Evolutionary conservation across 1,140 invertebrate genomes (phyloP), one percentile per base, ranked within the genome.

Genomic region (Leptopilina boulardi): DNA sequence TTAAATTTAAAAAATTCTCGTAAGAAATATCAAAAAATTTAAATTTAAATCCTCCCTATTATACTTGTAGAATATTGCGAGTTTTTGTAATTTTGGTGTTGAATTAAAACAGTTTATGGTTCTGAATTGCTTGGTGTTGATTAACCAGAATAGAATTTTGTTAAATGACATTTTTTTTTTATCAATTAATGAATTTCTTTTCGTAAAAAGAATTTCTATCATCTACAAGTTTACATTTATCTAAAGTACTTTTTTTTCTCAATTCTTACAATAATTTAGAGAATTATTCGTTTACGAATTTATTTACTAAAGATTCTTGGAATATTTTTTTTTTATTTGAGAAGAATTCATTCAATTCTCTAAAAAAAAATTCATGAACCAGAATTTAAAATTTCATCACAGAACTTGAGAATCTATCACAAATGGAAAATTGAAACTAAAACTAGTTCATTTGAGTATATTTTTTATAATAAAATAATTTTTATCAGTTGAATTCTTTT

Each of bases 71-170:
- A 23, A 34, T 66, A 66, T 11, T 66, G n/a, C n/a, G 59, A 30
- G 59, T 15, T 59, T 34, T 66, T 30, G 21, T 18, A 66, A 66
- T 66, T 30, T 66, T 66, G 11, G 3, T 30, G 59, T 30, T 66
- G 59, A 66, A 66, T 66, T 66, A 66, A 66, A 66, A 66, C 59
- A 66, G 13, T 66, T 30, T 51, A 51, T 5, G 26, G 23, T 26
- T 66, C 3, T 30, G 59, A 66, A 66, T 66, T 66, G 59, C 59
- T 66, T 66, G 26, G 59, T 66, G 23, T 66, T 66, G 59, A 66
- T 30, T 30, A 66, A 30, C 59, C 21, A 30, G 11, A 66, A 26
- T 26, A 66, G 23, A 30, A 66, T 30, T 18, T 2, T 51, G 47
- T n/a, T n/a, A 51, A 51, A 8, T 51, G n/a, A 5, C 47, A 51